Evolutionary conservation across 2,888 invertebrate species (phyloP), one percentile per base, ranked within the genome.

Genomic region (Megamerina dolium): DNA sequence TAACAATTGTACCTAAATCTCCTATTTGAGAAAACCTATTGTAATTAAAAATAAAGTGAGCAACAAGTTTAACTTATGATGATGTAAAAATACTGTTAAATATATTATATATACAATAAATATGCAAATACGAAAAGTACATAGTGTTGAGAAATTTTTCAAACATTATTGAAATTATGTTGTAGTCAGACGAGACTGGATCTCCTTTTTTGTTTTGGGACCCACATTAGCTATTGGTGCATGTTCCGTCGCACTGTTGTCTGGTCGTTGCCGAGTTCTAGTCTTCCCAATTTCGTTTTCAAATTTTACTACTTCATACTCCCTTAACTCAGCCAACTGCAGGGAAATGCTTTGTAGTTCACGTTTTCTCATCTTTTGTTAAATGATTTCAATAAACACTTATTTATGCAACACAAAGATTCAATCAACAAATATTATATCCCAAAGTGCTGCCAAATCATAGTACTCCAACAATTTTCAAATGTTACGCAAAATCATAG

Each of bases 291-390:
- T 53, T 14, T 57, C 51, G 0, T 64, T 56, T 29, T 68, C 69
- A 21, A 63, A 50, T 36, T 70, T 67, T 0, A 63, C 56, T 10
- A 54, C 53, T n/a, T 71, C 71, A 43, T 71, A 71, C 42, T 71
- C 71, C 36, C 69, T 70, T 2, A 71, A 54, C 48, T 71, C 71
- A 3, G 64, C 64, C 3, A 71, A 53, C 49, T 72, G 69, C 10
- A 71, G 43, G 8, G 65, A 59, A 42, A 70, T 70, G n/a, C 66
- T 65, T 48, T 71, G 72, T 5, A 71, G 46, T 47, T 70, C 69
- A 1, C 72, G 61, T 48, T 68, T 70, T 8, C 70, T 57, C 71
- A 71, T 71, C 49, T 54, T 16, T 35, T n/a, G n/a, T n/a, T n/a
- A n/a, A n/a, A n/a, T n/a, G n/a, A n/a, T n/a, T n/a, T n/a, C n/a